phyloP scores from a whole-genome alignment of 2,888 invertebrate species.

The Scrobipalpa costella region DNA sequence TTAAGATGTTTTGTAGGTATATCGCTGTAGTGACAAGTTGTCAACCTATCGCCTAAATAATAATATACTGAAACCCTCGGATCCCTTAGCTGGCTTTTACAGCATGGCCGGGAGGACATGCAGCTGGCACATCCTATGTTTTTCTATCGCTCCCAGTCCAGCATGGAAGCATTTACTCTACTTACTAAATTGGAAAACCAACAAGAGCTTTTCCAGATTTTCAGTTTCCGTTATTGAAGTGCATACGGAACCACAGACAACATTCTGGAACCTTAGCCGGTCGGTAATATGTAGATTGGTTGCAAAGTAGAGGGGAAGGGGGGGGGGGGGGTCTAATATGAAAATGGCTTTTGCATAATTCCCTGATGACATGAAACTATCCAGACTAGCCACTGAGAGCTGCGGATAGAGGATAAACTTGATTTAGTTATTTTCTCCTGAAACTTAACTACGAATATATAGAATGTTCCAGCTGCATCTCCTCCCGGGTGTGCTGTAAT shows the following conservation, averaged over 20 bases:
- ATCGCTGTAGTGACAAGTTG: too few relatives aligned
- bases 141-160: too few relatives aligned
- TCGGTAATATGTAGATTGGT: conserved; percentile 8
- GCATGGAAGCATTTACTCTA: too few relatives aligned
- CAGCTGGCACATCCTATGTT: too few relatives aligned
- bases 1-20: too few relatives aligned
- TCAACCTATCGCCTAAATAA: too few relatives aligned
- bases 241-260: neutral
- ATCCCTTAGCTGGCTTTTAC: too few relatives aligned
- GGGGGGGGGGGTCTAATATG: neutral
- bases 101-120: too few relatives aligned
- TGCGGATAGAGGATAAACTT: neutral
- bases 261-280: neutral
- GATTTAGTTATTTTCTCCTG: neutral
- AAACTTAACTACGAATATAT: too few relatives aligned
- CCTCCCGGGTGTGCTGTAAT: too few relatives aligned
- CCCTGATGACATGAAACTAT: neutral
- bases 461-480: too few relatives aligned
- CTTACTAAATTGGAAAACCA: neutral
- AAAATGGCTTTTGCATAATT: conserved; percentile 6
- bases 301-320: neutral
- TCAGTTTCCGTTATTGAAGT: neutral
- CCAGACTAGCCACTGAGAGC: neutral
- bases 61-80: too few relatives aligned
- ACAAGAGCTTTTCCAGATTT: neutral